A percentile compares a stretch with the other conserved stretches of the same genome.
phyloP scores from a whole-genome alignment of 2,797 vertebrate genomes.

The Esox masquinongy region DNA sequence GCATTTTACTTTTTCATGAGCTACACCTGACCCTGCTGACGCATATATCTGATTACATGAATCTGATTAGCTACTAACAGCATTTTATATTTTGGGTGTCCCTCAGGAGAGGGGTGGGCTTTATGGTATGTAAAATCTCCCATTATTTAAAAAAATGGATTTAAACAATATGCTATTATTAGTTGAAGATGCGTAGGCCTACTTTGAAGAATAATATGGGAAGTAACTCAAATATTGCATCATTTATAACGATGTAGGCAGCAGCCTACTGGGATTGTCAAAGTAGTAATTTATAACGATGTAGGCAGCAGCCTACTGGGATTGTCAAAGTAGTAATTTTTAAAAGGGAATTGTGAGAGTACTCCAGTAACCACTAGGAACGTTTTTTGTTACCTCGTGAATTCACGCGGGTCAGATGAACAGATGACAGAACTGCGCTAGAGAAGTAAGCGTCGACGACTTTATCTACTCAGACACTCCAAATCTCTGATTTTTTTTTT shows the following conservation, averaged over 20 bases:
- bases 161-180: background rate
- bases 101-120: no score
- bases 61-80: no score
- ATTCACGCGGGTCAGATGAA: background rate
- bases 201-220: background rate
- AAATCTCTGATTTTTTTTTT: background rate
- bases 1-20: no score
- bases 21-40: no score
- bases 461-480: background rate
- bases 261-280: background rate
- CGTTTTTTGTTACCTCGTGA: background rate
- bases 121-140: no score
- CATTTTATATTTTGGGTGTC: no score
- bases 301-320: background rate
- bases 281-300: background rate
- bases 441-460: background rate
- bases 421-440: background rate
- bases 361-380: background rate
- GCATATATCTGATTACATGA: no score
- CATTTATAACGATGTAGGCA: background rate
- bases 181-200: background rate
- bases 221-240: background rate
- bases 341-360: no score
- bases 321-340: background rate
- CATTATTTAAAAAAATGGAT: background rate